Percentiles rank a stretch among this genome's conserved stretches.
These are phyloP conservation scores for Drosophila mettleri DNA, from an alignment of 2,888 invertebrate species.

Conservation along the genomic window DNA sequence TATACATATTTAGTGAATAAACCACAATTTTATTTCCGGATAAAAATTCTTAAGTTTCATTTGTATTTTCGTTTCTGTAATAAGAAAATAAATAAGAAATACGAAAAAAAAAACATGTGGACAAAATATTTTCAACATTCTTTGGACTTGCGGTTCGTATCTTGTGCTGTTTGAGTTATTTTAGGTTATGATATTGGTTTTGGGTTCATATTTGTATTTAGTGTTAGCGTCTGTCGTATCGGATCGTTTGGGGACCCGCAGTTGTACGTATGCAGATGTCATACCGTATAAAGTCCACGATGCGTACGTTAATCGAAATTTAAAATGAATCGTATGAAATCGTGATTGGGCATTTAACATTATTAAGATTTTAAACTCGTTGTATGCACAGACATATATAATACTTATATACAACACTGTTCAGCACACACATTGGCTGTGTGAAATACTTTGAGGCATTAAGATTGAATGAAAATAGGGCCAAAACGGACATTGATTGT, in stretches of 20 bases:
- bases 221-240: constrained; percentile 53
- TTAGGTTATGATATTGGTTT: constrained; percentile 10
- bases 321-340: constrained; percentile 62
- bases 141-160: constrained; percentile 19
- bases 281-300: constrained; percentile 28
- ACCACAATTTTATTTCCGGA: not conserved
- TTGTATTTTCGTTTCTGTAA: constrained; percentile 1
- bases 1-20: not conserved
- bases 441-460: constrained; percentile 22
- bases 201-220: constrained; percentile 56
- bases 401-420: not conserved
- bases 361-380: constrained; percentile 60
- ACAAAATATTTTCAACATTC: constrained; percentile 31
- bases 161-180: constrained; percentile 16
- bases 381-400: constrained; percentile 12
- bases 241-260: constrained; percentile 30
- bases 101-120: not conserved
- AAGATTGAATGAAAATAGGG: constrained; percentile 27
- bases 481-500: constrained; percentile 11
- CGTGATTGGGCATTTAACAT: constrained; percentile 73
- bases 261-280: constrained; percentile 26
- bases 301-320: constrained; percentile 60
- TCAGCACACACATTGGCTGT: constrained; percentile 10
- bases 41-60: not conserved
- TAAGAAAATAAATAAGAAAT: not conserved